These are phyloP conservation scores for Neopelma chrysocephalum DNA, from an alignment of 2,797 vertebrate genomes.

Conservation along the genomic window DNA sequence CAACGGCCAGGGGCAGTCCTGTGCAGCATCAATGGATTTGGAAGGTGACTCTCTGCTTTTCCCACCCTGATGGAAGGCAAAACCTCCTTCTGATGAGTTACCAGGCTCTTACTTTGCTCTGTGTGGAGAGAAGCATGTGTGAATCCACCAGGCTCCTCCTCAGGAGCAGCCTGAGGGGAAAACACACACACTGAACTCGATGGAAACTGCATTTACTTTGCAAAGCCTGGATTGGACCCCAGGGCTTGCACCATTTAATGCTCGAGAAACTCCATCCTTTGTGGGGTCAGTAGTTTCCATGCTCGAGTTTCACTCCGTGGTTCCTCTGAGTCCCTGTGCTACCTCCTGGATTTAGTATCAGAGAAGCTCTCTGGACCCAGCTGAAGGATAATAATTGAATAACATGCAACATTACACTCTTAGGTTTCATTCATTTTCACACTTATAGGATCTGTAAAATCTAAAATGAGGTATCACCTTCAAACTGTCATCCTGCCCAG, in stretches of 20 bases:
- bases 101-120: background rate
- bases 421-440: slow-evolving; percentile 55
- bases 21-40: rapidly evolving
- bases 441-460: slow-evolving; percentile 26
- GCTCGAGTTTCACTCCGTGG: background rate
- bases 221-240: background rate
- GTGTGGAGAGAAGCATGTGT: rapidly evolving
- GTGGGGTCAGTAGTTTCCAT: background rate
- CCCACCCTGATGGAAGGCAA: background rate
- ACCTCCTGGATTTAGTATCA: background rate
- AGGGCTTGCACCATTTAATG: background rate
- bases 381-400: slow-evolving; percentile 46
- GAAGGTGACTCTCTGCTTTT: background rate
- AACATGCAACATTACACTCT: slow-evolving; percentile 46
- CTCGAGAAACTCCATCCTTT: background rate
- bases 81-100: background rate
- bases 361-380: background rate
- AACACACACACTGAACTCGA: background rate
- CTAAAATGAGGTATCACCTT: slow-evolving; percentile 26
- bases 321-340: background rate
- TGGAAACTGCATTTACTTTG: background rate
- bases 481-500: slow-evolving; percentile 27
- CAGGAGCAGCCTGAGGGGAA: background rate
- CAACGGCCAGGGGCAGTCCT: background rate
- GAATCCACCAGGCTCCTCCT: background rate